Conservation (phyloP, 2,113 vertebrate species). For the Anarhynchus alexandrinus region DNA sequence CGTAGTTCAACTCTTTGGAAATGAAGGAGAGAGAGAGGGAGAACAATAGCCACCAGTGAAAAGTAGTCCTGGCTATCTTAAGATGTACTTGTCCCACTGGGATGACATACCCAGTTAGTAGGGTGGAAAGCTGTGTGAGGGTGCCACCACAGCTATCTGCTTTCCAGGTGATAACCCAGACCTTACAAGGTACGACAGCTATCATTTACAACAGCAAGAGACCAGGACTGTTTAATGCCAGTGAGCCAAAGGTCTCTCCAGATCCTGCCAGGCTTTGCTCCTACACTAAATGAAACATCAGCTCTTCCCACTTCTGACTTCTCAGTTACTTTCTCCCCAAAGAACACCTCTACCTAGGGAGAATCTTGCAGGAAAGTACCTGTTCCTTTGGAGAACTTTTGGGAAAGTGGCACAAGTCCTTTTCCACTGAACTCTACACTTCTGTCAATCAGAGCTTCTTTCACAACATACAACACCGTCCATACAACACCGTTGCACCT, state of each 20-base stretch:
- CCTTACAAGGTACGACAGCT: background rate
- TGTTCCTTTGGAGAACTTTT: background rate
- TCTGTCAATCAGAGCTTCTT: slow-evolving; percentile 34
- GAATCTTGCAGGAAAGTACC: background rate
- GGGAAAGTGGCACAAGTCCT: background rate
- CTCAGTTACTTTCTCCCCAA: background rate
- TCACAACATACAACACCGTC: slow-evolving; percentile 50
- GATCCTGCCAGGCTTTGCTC: background rate
- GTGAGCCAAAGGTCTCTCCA: background rate
- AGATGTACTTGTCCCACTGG: background rate
- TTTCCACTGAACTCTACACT: slow-evolving; percentile 56
- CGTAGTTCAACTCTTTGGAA: background rate
- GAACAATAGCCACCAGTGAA: background rate
- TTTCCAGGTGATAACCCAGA: background rate
- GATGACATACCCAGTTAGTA: background rate
- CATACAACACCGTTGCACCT: slow-evolving; percentile 16
- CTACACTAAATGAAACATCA: background rate
- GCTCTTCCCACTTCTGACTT: background rate
- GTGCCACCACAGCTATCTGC: background rate
- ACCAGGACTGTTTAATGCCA: background rate
- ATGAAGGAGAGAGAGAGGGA: background rate
- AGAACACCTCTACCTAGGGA: background rate
- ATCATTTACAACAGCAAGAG: background rate
- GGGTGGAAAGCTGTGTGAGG: background rate
- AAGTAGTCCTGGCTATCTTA: background rate